phyloP scores from a whole-genome alignment of 2,888 invertebrate genomes.

The Sphaerophoria rueppellii region DNA sequence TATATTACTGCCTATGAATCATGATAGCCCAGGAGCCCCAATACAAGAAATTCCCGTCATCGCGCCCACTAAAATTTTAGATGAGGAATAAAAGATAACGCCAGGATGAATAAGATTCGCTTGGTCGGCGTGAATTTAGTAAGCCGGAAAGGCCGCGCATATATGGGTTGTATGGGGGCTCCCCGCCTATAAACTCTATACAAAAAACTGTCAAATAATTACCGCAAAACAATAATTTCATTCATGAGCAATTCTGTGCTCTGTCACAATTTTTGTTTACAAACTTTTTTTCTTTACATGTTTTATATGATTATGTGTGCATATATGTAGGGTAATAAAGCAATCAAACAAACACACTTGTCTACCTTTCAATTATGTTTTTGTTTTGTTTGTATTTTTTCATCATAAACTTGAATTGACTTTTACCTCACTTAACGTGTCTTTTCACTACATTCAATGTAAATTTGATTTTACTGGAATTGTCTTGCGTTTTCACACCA shows the following conservation, averaged over 20 bases:
- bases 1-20: too few species aligned
- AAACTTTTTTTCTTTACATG: conserved; percentile 19
- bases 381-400: background rate
- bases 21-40: too few species aligned
- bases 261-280: conserved; percentile 30
- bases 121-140: too few species aligned
- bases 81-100: too few species aligned
- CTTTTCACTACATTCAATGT: background rate
- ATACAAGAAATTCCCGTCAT: too few species aligned
- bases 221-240: background rate
- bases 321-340: background rate
- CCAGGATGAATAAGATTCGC: too few species aligned
- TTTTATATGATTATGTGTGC: too few species aligned
- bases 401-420: conserved; percentile 24
- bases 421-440: conserved; percentile 23
- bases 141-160: too few species aligned
- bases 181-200: too few species aligned
- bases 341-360: conserved; percentile 1
- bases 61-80: too few species aligned
- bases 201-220: conserved; percentile 33
- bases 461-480: conserved; percentile 9
- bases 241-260: conserved; percentile 30
- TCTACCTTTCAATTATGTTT: conserved; percentile 2
- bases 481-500: conserved; percentile 44
- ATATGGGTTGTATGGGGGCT: too few species aligned